Conservation (phyloP, 2,113 vertebrate species). For the Colius striatus region DNA sequence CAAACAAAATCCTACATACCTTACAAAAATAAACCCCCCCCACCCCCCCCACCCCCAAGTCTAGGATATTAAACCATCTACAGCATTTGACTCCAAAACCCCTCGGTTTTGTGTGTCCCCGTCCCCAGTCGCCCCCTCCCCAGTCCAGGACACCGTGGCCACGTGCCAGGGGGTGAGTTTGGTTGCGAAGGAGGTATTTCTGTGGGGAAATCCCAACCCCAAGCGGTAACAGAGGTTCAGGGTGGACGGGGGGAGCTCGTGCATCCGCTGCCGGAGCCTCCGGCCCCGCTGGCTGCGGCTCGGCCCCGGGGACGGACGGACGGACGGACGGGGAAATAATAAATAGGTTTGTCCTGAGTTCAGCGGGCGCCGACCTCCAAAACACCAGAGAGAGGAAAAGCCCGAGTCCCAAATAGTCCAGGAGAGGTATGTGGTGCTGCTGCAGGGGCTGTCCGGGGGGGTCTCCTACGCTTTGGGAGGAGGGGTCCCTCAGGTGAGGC, state of each 20-base stretch:
- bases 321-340: slow-evolving; percentile 16
- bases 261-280: background rate
- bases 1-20: slow-evolving; percentile 78
- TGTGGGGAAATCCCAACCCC: background rate
- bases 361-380: background rate
- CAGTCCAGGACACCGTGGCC: background rate
- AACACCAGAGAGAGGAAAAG: background rate
- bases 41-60: slow-evolving; percentile 8
- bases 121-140: slow-evolving; percentile 48
- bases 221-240: background rate
- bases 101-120: background rate
- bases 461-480: rapidly evolving
- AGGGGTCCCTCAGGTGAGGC: rapidly evolving
- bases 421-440: rapidly evolving
- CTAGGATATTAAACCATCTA: slow-evolving; percentile 84
- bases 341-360: slow-evolving; percentile 76
- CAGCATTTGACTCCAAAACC: slow-evolving; percentile 53
- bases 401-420: rapidly evolving
- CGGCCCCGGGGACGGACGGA: background rate
- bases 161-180: background rate
- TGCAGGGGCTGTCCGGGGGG: background rate
- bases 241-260: background rate
- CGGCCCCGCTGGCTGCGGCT: background rate
- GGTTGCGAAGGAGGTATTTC: background rate
- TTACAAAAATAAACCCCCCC: slow-evolving; percentile 80